Base-by-base conservation (phyloP, 2,113 vertebrate species). In the Calypte anna region DNA sequence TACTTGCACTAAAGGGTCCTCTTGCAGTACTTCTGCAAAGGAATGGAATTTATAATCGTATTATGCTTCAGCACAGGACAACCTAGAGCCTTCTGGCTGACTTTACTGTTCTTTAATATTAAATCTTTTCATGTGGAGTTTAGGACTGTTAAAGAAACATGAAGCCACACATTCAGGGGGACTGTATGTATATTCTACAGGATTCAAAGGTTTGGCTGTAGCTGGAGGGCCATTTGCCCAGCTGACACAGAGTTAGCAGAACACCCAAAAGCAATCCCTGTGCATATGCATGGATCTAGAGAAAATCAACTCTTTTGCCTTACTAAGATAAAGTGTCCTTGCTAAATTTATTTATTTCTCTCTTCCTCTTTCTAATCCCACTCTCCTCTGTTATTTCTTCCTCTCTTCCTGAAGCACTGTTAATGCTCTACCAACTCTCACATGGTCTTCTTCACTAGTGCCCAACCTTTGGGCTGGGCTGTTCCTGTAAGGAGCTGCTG, bases 31-130 rank as follows among this genome's bases (percentile, higher is more conserved):
- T 94, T 11, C 20, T 77, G 82, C 55, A 93, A 94, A 86, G 43
- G 84, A 92, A 57, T 16, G 91, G 96, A 97, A 97, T 96, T 94
- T 96, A 91, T 97, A 97, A 97, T 97, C 97, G 23, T 68, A 95
- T 97, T 96, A 97, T 44, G 44, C 51, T 74, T 63, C 21, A 10
- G 86, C 90, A 70, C 91, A 62, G 88, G 10, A 28, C 63, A 12
- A 33, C 76, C 59, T 75, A 19, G 23, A 83, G 89, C 9, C 6
- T 59, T 95, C 63, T 50, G 93, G 76, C 81, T 88, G 94, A 54
- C 74, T 88, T 86, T 85, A 70, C 93, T 94, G 73, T 95, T 94
- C 62, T 91, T 74, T 38, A 62, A 70, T 76, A 73, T 76, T 91
- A 91, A 95, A 77, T 77, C 90, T 64, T 68, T 70, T 86, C 4